Evolutionary conservation across 2,797 vertebrate genomes (phyloP), one percentile per base, ranked within the genome.

Genomic region (Acrossocheilus wenchowensis): DNA sequence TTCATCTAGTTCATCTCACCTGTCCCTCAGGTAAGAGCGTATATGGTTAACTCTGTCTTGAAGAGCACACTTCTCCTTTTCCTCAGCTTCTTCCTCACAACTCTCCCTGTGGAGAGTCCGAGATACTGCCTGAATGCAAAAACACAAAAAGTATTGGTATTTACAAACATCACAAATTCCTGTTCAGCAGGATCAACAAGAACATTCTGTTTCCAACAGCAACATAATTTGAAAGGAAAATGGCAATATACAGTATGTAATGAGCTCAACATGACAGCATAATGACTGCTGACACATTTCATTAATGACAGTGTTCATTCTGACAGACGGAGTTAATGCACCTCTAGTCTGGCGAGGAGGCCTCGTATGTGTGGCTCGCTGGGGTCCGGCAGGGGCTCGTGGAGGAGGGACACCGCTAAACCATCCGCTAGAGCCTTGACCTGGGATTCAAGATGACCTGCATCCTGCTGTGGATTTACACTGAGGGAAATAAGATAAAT

Each of bases 361-460:
- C 85, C 78, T 78, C 92, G 90, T 8, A 96, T 89, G 68, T 93
- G 91, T 66, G 91, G 64, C 50, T 91, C 79, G 1, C 86, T 82
- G 72, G 93, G 90, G 79, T 93, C 93, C 2, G 87, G 78, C 41
- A 94, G 89, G 12, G 92, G 90, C 91, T 96, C 96, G 62, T 94
- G 94, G 6, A 95, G 92, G 43, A 96, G 85, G n/a, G 93, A 95
- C 72, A 94, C 87, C 79, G 93, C 91, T 91, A 96, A 91, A 85
- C 93, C 89, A 89, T 96, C 90, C 0, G 90, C 84, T 90, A 96
- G 83, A 45, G 89, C 92, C 0, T 87, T 71, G 26, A 86, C 82
- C 86, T 93, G 36, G 26, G 89, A 69, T 23, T 68, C 17, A 0
- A 10, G 19, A 19, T 6, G 84, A 6, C 23, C 87, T 2, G 54